These are phyloP conservation scores for Platysteira castanea DNA, from an alignment of 2,113 vertebrate genomes.

Conservation along the genomic window DNA sequence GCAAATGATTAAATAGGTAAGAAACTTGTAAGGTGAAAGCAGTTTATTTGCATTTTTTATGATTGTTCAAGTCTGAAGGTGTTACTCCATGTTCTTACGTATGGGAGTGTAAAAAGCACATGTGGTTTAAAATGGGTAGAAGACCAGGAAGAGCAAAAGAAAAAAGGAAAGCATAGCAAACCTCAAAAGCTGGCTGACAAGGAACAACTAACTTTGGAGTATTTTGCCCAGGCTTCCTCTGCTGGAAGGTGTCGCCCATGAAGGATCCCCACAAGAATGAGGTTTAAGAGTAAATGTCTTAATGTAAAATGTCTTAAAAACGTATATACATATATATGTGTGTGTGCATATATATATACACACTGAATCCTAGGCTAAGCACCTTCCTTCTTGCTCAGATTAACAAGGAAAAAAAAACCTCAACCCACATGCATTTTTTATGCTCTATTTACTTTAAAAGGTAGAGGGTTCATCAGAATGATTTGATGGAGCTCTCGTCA, in stretches of 20 bases:
- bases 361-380: background rate
- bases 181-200: background rate
- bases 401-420: background rate
- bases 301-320: no score
- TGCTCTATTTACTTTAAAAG: background rate
- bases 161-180: accelerated
- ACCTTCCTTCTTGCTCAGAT: background rate
- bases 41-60: background rate
- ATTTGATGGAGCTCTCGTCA: background rate
- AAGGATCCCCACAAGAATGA: background rate
- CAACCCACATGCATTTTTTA: background rate
- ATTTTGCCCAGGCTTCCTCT: background rate
- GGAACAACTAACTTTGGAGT: background rate
- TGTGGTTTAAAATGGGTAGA: background rate
- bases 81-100: background rate
- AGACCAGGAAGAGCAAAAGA: background rate
- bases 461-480: background rate
- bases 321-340: background rate
- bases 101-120: background rate
- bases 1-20: background rate
- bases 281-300: background rate
- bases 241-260: background rate
- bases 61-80: background rate
- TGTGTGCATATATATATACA: accelerated
- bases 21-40: background rate